Conservation (phyloP, 2,113 vertebrate species). For the Callipepla squamata region DNA sequence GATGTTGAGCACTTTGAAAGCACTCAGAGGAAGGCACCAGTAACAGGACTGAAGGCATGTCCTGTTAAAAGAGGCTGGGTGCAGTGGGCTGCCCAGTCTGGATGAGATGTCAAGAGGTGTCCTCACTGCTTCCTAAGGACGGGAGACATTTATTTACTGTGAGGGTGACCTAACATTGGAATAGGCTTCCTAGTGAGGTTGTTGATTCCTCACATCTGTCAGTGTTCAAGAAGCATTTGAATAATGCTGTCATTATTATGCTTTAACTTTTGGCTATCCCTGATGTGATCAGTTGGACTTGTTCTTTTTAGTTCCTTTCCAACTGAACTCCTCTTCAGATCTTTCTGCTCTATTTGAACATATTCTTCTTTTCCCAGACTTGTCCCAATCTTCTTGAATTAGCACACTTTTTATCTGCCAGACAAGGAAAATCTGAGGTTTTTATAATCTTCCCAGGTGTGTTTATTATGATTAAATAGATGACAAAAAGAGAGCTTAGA, state of each 20-base stretch:
- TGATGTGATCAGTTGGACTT: not conserved
- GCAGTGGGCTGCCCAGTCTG: not conserved
- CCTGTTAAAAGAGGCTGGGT: not conserved
- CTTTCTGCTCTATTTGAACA: not conserved
- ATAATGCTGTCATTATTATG: not conserved
- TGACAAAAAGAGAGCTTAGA: not conserved
- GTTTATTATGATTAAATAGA: not conserved
- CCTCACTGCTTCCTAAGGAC: not conserved
- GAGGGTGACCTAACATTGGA: not conserved
- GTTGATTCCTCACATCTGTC: not conserved
- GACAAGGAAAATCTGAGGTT: not conserved
- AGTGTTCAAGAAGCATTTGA: not conserved
- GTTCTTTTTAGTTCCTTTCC: not conserved
- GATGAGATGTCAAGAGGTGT: not conserved
- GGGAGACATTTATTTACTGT: not conserved
- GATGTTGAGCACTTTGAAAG: not conserved
- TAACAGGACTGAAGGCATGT: not conserved
- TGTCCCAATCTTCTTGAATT: not conserved
- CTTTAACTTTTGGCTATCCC: not conserved
- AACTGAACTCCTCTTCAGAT: not conserved
- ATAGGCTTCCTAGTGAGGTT: not conserved
- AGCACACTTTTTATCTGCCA: not conserved
- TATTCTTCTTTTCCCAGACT: not conserved
- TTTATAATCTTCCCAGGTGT: not conserved
- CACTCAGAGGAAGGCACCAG: not conserved